Base-by-base conservation (phyloP, 2,113 vertebrate genomes). In the Platichthys flesus region DNA sequence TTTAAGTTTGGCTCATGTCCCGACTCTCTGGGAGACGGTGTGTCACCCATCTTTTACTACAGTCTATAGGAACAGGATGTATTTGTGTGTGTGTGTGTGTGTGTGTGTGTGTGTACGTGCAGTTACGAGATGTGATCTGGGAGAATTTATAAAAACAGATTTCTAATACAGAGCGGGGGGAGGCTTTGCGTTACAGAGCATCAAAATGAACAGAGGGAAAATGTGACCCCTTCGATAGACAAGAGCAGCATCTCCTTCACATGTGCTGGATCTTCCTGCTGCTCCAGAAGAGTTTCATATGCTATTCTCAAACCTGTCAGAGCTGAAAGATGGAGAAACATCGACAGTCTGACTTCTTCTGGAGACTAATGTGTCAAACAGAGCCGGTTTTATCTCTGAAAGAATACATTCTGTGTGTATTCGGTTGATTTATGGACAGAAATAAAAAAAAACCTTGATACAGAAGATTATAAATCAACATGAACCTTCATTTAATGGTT, bases 401-500 rank as follows among this genome's bases (percentile, higher is more conserved):
- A 18, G 49, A 61, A 69, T 68, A 57, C 28, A 28, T n/a, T 18
- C 15, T 28, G 24, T 2, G 0, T 13, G 10, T 15, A 60, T 70
- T 18, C 12, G 3, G 2, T 55, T 40, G 35, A 67, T 67, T 57
- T 35, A 13, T 15, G 37, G 37, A n/a, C 54, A 3, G 5, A 49
- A 54, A 13, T 31, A 21, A 55, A 23, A 55, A 54, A 9, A 71
- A 67, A 37, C 15, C 62, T 20, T 21, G 12, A 31, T 9, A 21
- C 6, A 63, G 49, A 79, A 67, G 70, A 56, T 59, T 35, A 42
- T 67, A 49, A 72, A 81, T 73, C 20, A 31, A 7, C 31, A 7
- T 31, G 6, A 31, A 7, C 31, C 7, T 31, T 1, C 6, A 7
- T 31, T 31, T 31, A 31, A 7, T 7, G 31, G 31, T 51, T 16